These are phyloP conservation scores for Beroe ovata DNA, from an alignment of 37 sponge, comb jelly and placozoan genomes.

Conservation along the genomic window DNA sequence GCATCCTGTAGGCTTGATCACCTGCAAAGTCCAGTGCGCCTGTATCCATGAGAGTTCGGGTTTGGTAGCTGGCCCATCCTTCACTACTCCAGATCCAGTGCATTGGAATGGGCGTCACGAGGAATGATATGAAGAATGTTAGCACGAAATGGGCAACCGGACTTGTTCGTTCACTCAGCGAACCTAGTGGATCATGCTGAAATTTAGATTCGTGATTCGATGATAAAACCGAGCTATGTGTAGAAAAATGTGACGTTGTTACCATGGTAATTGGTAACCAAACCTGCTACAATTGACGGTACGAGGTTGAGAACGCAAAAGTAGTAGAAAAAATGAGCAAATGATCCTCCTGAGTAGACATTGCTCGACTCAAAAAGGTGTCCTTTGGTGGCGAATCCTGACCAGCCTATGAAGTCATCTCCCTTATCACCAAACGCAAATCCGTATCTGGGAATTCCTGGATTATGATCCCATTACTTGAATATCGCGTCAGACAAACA, in stretches of 20 bases:
- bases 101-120: conserved; percentile 31
- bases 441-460: conserved; percentile 53
- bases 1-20: too few relatives aligned
- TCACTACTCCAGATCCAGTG: conserved; percentile 45
- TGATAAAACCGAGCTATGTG: too few relatives aligned
- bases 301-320: conserved; percentile 59
- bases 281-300: conserved; percentile 39
- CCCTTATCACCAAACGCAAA: conserved; percentile 33
- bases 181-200: conserved; percentile 1
- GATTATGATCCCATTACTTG: too few relatives aligned
- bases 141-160: conserved; percentile 43
- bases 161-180: conserved; percentile 33
- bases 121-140: conserved; percentile 29
- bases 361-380: background rate
- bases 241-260: too few relatives aligned
- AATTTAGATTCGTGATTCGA: too few relatives aligned
- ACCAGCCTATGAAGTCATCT: conserved; percentile 52
- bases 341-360: background rate
- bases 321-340: conserved; percentile 52
- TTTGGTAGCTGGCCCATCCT: conserved; percentile 59
- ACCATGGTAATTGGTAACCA: too few relatives aligned
- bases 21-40: conserved; percentile 57
- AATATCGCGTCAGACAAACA: too few relatives aligned
- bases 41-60: conserved; percentile 48
- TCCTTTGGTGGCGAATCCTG: conserved; percentile 51